Conservation (phyloP, 2,113 vertebrate species). For the Dasyurus viverrinus region DNA sequence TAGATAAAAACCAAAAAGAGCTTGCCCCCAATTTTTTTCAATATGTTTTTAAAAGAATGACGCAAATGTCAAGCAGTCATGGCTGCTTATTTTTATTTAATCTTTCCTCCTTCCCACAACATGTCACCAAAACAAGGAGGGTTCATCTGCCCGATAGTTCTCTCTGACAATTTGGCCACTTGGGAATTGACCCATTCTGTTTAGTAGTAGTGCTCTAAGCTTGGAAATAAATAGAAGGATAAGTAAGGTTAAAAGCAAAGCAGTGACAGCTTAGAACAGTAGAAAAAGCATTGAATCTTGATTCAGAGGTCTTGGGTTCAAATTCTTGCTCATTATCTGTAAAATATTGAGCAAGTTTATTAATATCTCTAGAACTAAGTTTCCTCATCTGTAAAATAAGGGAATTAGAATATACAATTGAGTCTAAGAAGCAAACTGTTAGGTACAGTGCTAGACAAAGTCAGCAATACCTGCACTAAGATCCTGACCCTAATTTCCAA, state of each 20-base stretch:
- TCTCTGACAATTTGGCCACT: not conserved
- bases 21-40: not conserved
- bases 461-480: not conserved
- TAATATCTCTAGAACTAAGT: not conserved
- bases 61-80: not conserved
- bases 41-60: not conserved
- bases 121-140: not conserved
- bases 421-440: not conserved
- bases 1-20: not conserved
- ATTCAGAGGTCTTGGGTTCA: not conserved
- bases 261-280: not conserved
- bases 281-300: not conserved
- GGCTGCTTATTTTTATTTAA: not conserved
- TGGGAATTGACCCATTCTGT: not conserved
- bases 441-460: not conserved
- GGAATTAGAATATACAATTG: not conserved
- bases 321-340: not conserved
- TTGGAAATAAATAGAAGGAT: not conserved
- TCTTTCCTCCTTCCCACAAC: not conserved
- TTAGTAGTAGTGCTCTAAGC: not conserved
- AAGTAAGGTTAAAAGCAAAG: not conserved
- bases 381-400: not conserved
- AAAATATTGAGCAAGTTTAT: not conserved
- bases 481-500: not conserved
- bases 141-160: not conserved